Percentiles rank a stretch among this genome's conserved stretches.
Conservation (phyloP, 2,888 invertebrate species). For the Stramonita haemastoma region DNA sequence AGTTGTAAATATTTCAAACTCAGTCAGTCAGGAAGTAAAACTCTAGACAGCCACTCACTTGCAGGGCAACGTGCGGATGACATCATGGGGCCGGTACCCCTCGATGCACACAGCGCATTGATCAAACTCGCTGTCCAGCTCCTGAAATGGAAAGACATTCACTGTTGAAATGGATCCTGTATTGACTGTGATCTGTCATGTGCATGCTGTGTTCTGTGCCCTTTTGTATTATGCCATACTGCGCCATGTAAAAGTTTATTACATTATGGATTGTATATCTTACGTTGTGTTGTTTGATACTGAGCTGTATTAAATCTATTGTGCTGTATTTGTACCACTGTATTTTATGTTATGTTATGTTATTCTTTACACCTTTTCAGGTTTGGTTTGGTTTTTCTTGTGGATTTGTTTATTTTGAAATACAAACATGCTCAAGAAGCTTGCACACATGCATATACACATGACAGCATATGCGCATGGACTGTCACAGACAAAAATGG, state of each 20-base stretch:
- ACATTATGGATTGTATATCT: too few species aligned
- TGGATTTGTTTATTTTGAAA: too few species aligned
- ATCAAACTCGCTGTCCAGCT: constrained; percentile 89
- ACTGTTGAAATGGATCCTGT: background rate
- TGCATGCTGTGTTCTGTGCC: background rate
- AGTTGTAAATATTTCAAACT: too few species aligned
- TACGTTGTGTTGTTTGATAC: too few species aligned
- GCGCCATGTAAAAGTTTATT: background rate
- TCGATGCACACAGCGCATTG: constrained; percentile 95
- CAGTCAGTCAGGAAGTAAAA: too few species aligned
- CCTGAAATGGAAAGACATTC: constrained; percentile 79
- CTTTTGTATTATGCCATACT: background rate
- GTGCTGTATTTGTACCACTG: too few species aligned
- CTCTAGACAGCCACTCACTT: constrained; percentile 82
- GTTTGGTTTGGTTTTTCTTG: too few species aligned
- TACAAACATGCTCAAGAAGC: background rate
- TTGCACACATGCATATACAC: background rate
- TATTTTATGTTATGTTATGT: too few species aligned
- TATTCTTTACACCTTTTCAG: too few species aligned
- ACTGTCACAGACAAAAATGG: background rate
- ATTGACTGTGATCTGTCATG: background rate
- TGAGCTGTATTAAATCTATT: too few species aligned
- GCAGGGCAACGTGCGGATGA: constrained; percentile 93
- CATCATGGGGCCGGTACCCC: constrained; percentile 91
- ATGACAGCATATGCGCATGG: background rate